Conservation (phyloP, 2,113 vertebrate genomes). For the Heterocephalus glaber region DNA sequence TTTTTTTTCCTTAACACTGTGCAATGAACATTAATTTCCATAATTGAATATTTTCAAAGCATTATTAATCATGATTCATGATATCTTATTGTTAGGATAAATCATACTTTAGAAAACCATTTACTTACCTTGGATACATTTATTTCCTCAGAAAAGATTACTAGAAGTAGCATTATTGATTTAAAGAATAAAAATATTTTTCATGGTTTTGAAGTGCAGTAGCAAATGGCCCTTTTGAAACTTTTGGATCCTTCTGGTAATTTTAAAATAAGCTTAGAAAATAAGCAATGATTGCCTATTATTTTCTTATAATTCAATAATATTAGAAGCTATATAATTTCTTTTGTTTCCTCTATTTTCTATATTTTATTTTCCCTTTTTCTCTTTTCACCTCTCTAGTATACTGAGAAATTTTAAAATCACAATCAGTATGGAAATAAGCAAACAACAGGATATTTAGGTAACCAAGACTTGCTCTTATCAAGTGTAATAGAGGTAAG, state of each 20-base stretch:
- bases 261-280: conserved; percentile 22
- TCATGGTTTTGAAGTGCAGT: neutral
- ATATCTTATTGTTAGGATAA: neutral
- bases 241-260: neutral
- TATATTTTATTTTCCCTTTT: neutral
- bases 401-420: neutral
- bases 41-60: neutral
- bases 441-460: neutral
- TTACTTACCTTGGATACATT: neutral
- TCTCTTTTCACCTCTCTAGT: neutral
- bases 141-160: neutral
- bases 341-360: neutral
- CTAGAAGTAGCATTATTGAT: neutral
- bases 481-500: neutral
- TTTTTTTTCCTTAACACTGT: neutral
- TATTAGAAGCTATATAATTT: neutral
- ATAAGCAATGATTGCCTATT: neutral
- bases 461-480: neutral
- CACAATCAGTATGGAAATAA: neutral
- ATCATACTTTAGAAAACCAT: neutral
- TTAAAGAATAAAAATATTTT: neutral
- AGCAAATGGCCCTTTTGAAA: neutral
- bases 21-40: neutral
- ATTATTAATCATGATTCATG: neutral
- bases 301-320: neutral